Base-by-base conservation (phyloP, 2,113 vertebrate genomes). In the Oenanthe oenanthe region DNA sequence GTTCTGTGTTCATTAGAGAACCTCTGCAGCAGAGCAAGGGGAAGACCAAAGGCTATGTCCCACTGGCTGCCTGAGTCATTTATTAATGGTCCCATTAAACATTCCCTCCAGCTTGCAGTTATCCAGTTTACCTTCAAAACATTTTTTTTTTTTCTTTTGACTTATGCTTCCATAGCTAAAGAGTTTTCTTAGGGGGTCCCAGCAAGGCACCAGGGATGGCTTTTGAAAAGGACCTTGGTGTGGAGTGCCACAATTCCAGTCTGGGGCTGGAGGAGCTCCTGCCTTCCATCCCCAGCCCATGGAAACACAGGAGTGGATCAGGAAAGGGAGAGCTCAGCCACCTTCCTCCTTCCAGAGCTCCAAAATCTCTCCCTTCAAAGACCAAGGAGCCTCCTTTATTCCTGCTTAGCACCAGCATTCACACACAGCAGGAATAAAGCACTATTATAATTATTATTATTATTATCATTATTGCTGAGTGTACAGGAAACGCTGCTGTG, bases 21-120 rank as follows among this genome's bases (percentile, higher is more conserved):
- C 82, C 91, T 95, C 84, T 94, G 91, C 89, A 91, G 48, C 22
- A 78, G 56, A 65, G 82, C 82, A 63, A 92, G 94, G 34, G 34
- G 7, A 36, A 93, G 84, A 96, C 86, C 91, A 93, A 95, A 92
- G 84, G 88, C 77, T 77, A 67, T 26, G 76, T 86, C 77, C 83
- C 91, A 95, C 56, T 83, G 61, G 81, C 94, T 96, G 94, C 78
- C 85, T 62, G 34, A 72, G 86, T 94, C 85, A 73, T 82, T 91
- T 94, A 92, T 93, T 95, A 94, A 95, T 36, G 70, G 85, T 45
- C 70, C 93, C 50, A 93, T 92, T 96, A 93, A 92, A 95, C 80
- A 65, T 76, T 79, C 85, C 68, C 95, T 91, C 84, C 38, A 89
- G 95, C 88, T 91, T 91, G 68, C 10, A 94, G 61, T 92, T 95